A percentile compares a stretch with the other conserved stretches of the same genome.
These are phyloP conservation scores for Holothuria glaberrima DNA, from an alignment of 35 echinoderm and acorn worm species.

Conservation along the genomic window DNA sequence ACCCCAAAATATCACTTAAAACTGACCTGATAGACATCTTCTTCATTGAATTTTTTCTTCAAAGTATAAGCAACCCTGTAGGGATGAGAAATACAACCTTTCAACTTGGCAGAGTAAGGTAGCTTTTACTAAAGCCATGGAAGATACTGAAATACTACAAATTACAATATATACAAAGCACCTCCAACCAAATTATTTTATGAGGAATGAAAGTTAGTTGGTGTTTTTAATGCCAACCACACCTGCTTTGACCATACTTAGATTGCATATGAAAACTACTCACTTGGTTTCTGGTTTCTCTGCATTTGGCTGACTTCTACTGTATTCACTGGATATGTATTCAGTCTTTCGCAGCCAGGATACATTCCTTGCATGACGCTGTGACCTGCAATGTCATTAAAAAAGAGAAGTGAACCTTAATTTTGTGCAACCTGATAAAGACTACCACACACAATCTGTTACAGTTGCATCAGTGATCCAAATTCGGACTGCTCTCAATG, in stretches of 20 bases:
- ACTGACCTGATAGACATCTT: conserved; percentile 93
- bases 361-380: conserved; percentile 85
- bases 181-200: too few species aligned
- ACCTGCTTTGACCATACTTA: too few species aligned
- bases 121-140: background rate
- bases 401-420: too few species aligned
- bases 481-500: too few species aligned
- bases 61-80: conserved; percentile 90
- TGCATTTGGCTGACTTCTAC: conserved; percentile 82
- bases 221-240: too few species aligned
- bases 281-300: conserved; percentile 98
- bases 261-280: conserved; percentile 26
- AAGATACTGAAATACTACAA: background rate
- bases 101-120: background rate
- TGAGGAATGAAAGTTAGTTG: too few species aligned
- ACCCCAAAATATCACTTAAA: too few species aligned
- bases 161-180: background rate
- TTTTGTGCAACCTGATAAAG: too few species aligned
- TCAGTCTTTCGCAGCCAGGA: conserved; percentile 97
- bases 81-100: background rate
- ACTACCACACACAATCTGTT: too few species aligned
- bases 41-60: conserved; percentile 98
- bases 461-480: too few species aligned
- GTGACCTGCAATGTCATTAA: conserved; percentile 58
- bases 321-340: conserved; percentile 98